These are phyloP conservation scores for Rhogogaster chlorosoma DNA, from an alignment of 2,888 invertebrate genomes.

Conservation along the genomic window DNA sequence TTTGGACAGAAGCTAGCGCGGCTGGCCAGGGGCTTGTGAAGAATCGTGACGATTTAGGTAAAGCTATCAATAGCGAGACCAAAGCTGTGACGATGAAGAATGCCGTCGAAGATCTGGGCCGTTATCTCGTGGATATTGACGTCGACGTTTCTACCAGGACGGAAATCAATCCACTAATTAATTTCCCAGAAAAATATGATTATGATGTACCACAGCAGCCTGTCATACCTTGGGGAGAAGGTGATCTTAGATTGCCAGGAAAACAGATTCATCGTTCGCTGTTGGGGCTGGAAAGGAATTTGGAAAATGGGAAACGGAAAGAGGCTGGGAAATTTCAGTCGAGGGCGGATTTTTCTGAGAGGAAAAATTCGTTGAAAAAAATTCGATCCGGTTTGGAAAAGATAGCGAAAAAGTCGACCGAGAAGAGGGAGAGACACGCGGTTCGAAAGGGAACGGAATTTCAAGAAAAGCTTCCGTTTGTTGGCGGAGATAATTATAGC, in stretches of 20 bases:
- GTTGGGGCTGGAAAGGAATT: neutral
- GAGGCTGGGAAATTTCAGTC: neutral
- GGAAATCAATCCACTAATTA: neutral
- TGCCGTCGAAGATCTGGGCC: neutral
- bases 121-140: neutral
- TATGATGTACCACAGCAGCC: neutral
- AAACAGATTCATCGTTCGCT: constrained; percentile 37
- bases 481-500: neutral
- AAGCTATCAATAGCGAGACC: neutral
- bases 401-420: neutral
- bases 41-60: neutral
- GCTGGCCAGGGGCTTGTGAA: too few relatives aligned
- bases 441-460: neutral
- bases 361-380: neutral
- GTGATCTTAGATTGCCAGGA: neutral
- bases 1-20: constrained; percentile 8
- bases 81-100: neutral
- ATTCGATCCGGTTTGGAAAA: neutral
- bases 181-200: neutral
- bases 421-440: neutral
- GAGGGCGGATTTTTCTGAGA: neutral
- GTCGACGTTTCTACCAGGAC: neutral
- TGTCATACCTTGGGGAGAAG: neutral
- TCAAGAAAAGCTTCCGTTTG: neutral
- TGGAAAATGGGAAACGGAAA: neutral